These are phyloP conservation scores for Protula sp. DNA, from an alignment of 2,888 invertebrate genomes.

Conservation along the genomic window DNA sequence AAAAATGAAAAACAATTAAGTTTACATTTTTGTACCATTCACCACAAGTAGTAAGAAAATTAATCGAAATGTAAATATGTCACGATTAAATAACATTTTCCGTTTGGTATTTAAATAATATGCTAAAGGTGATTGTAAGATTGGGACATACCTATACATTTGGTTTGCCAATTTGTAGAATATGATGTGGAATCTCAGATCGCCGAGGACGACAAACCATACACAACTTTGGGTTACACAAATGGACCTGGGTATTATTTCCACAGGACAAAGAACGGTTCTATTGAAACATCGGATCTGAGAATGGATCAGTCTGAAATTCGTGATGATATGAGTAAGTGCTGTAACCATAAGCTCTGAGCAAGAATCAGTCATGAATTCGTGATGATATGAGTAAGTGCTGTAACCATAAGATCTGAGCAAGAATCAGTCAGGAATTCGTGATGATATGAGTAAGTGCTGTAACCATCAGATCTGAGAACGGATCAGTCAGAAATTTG, in stretches of 20 bases:
- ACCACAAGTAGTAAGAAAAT: too few relatives aligned
- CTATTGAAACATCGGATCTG: background rate
- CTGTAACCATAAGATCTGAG: background rate
- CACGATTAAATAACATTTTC: too few relatives aligned
- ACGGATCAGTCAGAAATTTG: background rate
- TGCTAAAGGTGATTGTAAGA: too few relatives aligned
- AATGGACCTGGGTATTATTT: conserved; percentile 17
- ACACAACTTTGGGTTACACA: conserved; percentile 16
- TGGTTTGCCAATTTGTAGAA: too few relatives aligned
- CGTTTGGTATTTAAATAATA: too few relatives aligned
- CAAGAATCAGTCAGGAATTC: background rate
- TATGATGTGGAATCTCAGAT: background rate
- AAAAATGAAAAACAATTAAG: too few relatives aligned
- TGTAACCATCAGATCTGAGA: background rate
- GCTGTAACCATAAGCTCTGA: background rate
- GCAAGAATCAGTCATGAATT: background rate
- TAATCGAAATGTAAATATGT: too few relatives aligned
- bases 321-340: background rate
- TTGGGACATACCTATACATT: too few relatives aligned
- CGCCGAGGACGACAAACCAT: conserved; percentile 15
- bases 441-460: background rate
- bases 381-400: background rate
- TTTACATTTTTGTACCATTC: too few relatives aligned
- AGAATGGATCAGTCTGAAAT: background rate
- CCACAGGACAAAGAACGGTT: conserved; percentile 4